These are phyloP conservation scores for Mesorhabditis belari DNA, from an alignment of 2,888 invertebrate genomes.

Conservation along the genomic window DNA sequence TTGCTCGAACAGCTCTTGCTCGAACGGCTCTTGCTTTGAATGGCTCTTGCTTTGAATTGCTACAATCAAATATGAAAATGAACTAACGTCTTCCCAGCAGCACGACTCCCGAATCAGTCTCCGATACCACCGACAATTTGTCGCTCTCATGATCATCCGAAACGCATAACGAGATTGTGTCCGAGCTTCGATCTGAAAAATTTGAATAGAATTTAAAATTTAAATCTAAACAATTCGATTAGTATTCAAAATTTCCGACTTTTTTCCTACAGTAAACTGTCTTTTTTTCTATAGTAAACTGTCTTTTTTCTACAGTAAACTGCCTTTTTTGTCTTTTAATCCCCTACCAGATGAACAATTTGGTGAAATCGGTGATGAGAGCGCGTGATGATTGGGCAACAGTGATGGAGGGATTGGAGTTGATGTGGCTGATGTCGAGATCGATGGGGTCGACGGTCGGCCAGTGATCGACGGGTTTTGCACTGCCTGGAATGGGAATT, in stretches of 20 bases:
- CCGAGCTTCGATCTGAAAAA: conserved; percentile 24
- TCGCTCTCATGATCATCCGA: conserved; percentile 75
- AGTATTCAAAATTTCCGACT: no score
- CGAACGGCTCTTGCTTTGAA: no score
- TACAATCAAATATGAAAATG: no score
- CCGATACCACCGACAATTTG: conserved; percentile 85
- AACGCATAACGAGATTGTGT: conserved; percentile 48
- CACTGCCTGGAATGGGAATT: background rate
- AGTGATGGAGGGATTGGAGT: background rate
- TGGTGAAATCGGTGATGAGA: conserved; percentile 4
- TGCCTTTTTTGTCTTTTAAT: no score
- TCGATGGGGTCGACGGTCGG: background rate
- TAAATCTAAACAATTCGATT: no score
- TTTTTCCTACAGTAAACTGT: no score
- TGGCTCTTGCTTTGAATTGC: no score
- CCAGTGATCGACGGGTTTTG: background rate
- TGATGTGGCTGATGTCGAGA: background rate
- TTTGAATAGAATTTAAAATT: no score
- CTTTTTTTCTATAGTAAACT: no score
- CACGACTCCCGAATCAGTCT: conserved; percentile 94
- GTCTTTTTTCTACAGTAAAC: no score
- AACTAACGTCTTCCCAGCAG: conserved; percentile 56
- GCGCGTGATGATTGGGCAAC: background rate
- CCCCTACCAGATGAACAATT: conserved; percentile 6
- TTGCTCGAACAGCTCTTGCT: no score